Conservation (phyloP, 2,888 invertebrate genomes). For the Schrankia costaestrigalis region DNA sequence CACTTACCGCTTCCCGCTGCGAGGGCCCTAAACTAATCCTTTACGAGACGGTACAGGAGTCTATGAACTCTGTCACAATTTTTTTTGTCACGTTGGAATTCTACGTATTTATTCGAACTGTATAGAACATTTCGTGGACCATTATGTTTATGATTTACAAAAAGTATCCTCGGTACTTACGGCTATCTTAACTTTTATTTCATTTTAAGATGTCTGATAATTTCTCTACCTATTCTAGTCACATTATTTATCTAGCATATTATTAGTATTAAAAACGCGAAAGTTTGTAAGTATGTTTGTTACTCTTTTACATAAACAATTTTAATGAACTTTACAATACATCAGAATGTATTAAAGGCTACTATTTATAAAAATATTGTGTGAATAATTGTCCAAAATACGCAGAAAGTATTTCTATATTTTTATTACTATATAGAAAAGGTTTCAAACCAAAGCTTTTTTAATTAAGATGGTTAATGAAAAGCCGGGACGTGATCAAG, state of each 20-base stretch:
- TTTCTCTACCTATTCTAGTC: no score
- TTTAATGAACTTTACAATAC: no score
- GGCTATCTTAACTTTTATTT: slow-evolving; percentile 9
- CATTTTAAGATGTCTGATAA: slow-evolving; percentile 9
- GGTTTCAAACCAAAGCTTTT: no score
- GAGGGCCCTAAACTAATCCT: slow-evolving; percentile 68
- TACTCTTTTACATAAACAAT: no score
- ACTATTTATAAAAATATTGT: no score
- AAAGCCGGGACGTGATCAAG: slow-evolving; percentile 44
- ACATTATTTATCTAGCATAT: no score
- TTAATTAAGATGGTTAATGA: slow-evolving; percentile 4
- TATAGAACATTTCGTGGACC: slow-evolving; percentile 31
- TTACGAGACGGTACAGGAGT: slow-evolving; percentile 46
- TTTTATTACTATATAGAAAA: no score
- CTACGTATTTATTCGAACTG: slow-evolving; percentile 34
- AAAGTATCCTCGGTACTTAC: slow-evolving; percentile 16
- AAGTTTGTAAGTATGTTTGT: no score
- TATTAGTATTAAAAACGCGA: no score
- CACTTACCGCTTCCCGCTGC: slow-evolving; percentile 58
- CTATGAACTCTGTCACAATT: slow-evolving; percentile 61
- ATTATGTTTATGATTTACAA: slow-evolving; percentile 25
- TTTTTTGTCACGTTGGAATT: slow-evolving; percentile 52
- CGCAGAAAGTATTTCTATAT: no score
- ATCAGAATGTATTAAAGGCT: no score
- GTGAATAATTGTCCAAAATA: no score